phyloP scores from a whole-genome alignment of 2,113 vertebrate genomes.

The Brachyhypopomus occidentalis region DNA sequence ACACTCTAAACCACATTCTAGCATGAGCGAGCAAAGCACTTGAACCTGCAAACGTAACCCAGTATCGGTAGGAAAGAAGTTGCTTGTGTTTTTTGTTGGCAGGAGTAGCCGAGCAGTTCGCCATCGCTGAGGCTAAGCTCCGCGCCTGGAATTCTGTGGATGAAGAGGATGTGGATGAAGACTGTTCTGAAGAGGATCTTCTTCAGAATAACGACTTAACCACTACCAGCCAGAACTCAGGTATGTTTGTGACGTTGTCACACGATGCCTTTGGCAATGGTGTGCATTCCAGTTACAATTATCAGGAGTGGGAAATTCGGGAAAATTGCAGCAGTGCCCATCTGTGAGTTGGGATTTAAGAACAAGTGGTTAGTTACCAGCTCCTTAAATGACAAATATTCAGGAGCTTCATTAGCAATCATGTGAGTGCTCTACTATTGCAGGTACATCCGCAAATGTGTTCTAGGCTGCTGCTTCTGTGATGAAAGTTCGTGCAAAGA shows the following conservation, averaged over 20 bases:
- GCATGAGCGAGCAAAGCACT: no score
- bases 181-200: slow-evolving; percentile 87
- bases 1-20: not conserved
- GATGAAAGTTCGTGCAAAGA: no score
- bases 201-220: slow-evolving; percentile 63
- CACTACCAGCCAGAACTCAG: slow-evolving; percentile 62
- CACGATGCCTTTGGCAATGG: no score
- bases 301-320: no score
- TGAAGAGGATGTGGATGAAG: slow-evolving; percentile 84
- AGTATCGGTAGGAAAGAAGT: not conserved
- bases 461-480: no score
- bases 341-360: no score
- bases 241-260: slow-evolving; percentile 50
- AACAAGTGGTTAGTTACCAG: no score
- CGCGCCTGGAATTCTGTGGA: slow-evolving; percentile 93
- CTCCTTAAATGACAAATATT: no score
- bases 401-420: no score
- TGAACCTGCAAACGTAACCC: slow-evolving; percentile 1
- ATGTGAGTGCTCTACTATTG: no score
- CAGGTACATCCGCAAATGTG: no score
- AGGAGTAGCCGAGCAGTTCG: slow-evolving; percentile 95
- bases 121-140: slow-evolving; percentile 94
- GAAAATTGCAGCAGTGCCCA: no score
- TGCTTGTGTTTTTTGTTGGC: slow-evolving; percentile 18
- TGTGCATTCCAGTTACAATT: not conserved